Evolutionary conservation across 2,888 invertebrate species (phyloP), one percentile per base, ranked within the genome.

Genomic region (Mythimna loreyi): DNA sequence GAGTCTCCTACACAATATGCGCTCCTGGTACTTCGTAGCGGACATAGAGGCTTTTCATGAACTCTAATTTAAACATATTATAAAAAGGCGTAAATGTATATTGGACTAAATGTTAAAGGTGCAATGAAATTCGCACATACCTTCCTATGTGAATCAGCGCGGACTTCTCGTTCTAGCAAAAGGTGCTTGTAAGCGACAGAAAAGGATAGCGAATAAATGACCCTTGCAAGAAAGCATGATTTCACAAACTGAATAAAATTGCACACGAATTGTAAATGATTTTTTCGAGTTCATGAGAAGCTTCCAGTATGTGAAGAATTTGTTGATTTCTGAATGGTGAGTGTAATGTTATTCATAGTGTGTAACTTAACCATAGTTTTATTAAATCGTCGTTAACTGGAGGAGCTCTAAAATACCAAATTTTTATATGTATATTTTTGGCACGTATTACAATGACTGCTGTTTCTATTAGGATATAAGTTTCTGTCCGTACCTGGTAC

Each of bases 11-110:
- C 56, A 30, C 8, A 21, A 63, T 64, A 80, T 84, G 84, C 83
- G 79, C 78, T 80, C 85, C 86, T 85, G 83, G 84, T 86, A 87
- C 84, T 68, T 21, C 36, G 49, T 43, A 50, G 8, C 21, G 19
- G 45, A 49, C 56, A 56, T 11, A 7, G 28, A 52, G 16, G 23
- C 55, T 69, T 56, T 40, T 57, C 7, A 57, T 60, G 30, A 47
- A 76, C 40, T 50, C 36, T 36, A 60, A 71, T 50, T 50, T 16
- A 19, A 11, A 11, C 16, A 40, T 40, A 4, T 40, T 16, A 23
- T 49, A n/a, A 45, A 21, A 0, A 11, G 13, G 2, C 16, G n/a
- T n/a, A n/a, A n/a, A n/a, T 33, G 23, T 43, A 40, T 33, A 21
- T 4, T 52, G 28, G 11, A 8, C 21, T 11, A n/a, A 23, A n/a